Base-by-base conservation (phyloP, 2,113 vertebrate species). In the Myotis yumanensis region DNA sequence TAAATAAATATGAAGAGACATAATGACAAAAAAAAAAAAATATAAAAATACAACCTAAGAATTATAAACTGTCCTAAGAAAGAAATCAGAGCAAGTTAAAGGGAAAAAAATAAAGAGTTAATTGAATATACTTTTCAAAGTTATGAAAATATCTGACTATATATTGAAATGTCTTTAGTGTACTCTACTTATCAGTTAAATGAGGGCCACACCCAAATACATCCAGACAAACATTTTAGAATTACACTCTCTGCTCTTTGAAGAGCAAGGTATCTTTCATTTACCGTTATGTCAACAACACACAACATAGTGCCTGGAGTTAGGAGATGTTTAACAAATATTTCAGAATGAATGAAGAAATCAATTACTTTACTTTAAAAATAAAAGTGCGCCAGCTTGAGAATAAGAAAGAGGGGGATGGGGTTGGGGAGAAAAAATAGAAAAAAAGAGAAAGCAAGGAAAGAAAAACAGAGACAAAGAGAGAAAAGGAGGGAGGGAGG, bases 61-160 rank as follows among this genome's bases (percentile, higher is more conserved):
- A 69, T 75, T 35, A 51, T 20, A 81, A 64, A 6, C 66, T 86
- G 6, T 82, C 30, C 28, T 68, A 51, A 80, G 35, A 64, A 64
- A 83, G 15, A 73, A 93, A 75, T 90, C 32, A 86, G 12, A 90
- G 15, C 2, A 80, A 86, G 43, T 90, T n/a, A 86, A 80, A 90
- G 30, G 22, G 66, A 16, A 48, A 77, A 85, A 94, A 57, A 40
- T 37, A 66, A 83, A 76, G 20, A 32, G 32, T 57, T 86, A 40
- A 23, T 51, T 66, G 14, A 43, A 46, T 69, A n/a, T 68, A 57
- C 3, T 75, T 54, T 37, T 51, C 28, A 68, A 69, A 75, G n/a
- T 52, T 86, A 86, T 35, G 40, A 69, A 68, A 62, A 89, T 54
- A 89, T 14, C 17, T 54, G 71, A 62, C 7, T 14, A 7, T 16